Evolutionary conservation across 2,113 vertebrate genomes (phyloP), one percentile per base, ranked within the genome.

Genomic region (Noctilio leporinus): DNA sequence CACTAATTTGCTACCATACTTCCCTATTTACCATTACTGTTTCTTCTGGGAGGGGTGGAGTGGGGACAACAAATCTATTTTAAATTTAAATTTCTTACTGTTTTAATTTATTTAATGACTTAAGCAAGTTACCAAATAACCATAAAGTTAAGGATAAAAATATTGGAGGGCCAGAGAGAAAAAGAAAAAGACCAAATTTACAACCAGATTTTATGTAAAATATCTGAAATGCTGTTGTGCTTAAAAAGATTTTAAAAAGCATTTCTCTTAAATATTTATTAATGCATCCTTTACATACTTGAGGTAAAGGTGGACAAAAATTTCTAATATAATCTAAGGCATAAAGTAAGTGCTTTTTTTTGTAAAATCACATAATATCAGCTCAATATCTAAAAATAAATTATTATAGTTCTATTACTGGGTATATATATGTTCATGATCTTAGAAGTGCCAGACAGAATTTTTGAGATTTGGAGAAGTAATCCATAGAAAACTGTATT

Each of bases 371-470:
- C 35, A 30, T 55, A 35, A 59, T 43, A 76, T 85, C 40, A 94
- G 64, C 16, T 95, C 33, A 55, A 35, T 76, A 51, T 57, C 55
- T 85, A 73, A 94, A 94, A 72, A 59, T 94, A 87, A 97, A 95
- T 73, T 35, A 81, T 35, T 88, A 8, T 72, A 89, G 6, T 65
- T 95, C 55, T 70, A 17, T 51, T 64, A 57, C 57, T 69, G 43
- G 19, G 10, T 35, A 40, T 73, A 62, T 35, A 40, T 73, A 62
- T 72, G 16, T 72, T 64, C 14, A 70, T 73, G 47, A 43, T 80
- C 9, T 45, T 89, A 49, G 3, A 76, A 64, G 12, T 51, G 59
- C 16, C 24, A 94, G 53, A 84, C 11, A 91, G 83, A 28, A 53
- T 30, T 64, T 86, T 67, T 92, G 69, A 51, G 19, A 92, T 53